These are phyloP conservation scores for Stercorarius parasiticus DNA, from an alignment of 2,113 vertebrate genomes.

Conservation along the genomic window DNA sequence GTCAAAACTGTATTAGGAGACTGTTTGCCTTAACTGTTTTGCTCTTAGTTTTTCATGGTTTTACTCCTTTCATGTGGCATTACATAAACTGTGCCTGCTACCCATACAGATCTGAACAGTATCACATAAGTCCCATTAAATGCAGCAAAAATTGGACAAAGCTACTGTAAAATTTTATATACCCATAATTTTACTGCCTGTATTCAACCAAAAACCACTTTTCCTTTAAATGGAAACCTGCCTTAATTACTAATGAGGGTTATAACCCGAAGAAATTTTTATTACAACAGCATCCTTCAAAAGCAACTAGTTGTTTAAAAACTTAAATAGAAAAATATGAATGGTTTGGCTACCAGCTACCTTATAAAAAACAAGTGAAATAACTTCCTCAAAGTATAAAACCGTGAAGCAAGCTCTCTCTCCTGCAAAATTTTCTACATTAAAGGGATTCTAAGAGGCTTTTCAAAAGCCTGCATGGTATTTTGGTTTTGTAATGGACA, in stretches of 20 bases:
- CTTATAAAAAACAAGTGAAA: not conserved
- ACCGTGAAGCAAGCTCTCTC: not conserved
- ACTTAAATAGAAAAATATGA: slow-evolving; percentile 1
- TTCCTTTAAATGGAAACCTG: slow-evolving; percentile 18
- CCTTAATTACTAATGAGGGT: slow-evolving; percentile 34
- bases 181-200: slow-evolving; percentile 2
- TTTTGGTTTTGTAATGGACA: not conserved
- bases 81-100: not conserved
- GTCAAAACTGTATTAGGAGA: not conserved
- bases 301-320: slow-evolving; percentile 37
- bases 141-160: slow-evolving; percentile 37
- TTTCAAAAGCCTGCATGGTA: not conserved
- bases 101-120: not conserved
- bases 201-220: not conserved
- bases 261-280: slow-evolving; percentile 3
- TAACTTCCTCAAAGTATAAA: not conserved
- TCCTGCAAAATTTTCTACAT: not conserved
- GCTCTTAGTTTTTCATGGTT: not conserved
- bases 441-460: not conserved
- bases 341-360: not conserved
- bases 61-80: not conserved
- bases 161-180: slow-evolving; percentile 45
- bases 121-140: not conserved
- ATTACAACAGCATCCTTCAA: not conserved
- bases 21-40: not conserved